Evolutionary conservation across 2,888 invertebrate species (phyloP).

Genomic region (Andrena camellia): DNA sequence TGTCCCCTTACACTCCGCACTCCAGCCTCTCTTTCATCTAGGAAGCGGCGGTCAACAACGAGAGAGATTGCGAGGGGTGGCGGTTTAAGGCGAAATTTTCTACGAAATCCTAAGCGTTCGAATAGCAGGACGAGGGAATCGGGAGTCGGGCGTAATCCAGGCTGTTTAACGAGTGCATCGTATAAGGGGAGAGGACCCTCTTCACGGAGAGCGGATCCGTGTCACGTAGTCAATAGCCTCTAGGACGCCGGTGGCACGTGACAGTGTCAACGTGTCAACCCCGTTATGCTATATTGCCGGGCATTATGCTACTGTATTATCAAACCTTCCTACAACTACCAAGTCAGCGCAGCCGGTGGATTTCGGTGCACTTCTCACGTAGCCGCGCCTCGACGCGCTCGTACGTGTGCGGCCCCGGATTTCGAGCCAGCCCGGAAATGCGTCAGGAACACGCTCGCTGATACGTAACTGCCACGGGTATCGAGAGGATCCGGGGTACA

Average conservation of each 20-base stretch:
- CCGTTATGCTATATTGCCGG: conserved; percentile 74
- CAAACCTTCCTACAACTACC: conserved; percentile 65
- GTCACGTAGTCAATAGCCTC: conserved; percentile 73
- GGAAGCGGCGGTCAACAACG: conserved; percentile 17
- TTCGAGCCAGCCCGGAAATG: conserved; percentile 60
- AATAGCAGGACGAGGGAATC: not conserved
- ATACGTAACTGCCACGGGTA: conserved; percentile 56
- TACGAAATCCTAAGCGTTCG: conserved; percentile 27
- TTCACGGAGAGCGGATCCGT: conserved; percentile 58
- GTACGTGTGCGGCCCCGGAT: conserved; percentile 29
- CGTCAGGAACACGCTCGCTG: conserved; percentile 62
- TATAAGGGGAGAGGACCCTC: conserved; percentile 47
- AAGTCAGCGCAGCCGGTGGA: conserved; percentile 42
- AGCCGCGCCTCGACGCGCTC: not conserved
- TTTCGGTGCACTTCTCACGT: conserved; percentile 57
- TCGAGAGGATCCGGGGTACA: conserved; percentile 42
- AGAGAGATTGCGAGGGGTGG: conserved; percentile 36
- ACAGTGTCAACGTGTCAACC: conserved; percentile 75
- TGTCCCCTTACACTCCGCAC: not conserved
- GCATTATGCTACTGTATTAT: conserved; percentile 75
- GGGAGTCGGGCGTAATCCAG: conserved; percentile 32
- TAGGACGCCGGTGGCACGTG: conserved; percentile 73
- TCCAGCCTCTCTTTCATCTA: not conserved
- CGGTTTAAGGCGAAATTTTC: conserved; percentile 43
- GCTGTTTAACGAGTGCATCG: conserved; percentile 66